Base-by-base conservation (phyloP, 2,797 vertebrate species). In the Falco naumanni region DNA sequence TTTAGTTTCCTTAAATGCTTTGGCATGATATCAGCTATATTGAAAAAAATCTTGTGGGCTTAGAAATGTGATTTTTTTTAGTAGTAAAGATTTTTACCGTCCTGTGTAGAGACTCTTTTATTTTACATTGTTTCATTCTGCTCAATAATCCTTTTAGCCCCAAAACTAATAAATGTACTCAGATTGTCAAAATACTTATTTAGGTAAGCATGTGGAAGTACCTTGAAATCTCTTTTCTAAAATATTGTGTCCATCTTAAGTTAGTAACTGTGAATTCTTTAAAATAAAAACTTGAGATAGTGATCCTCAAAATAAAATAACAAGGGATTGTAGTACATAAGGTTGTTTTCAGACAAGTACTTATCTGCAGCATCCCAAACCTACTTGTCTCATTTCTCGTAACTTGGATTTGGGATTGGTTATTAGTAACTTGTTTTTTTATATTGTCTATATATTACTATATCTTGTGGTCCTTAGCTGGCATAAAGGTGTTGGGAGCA, bases 1-100 rank as follows among this genome's bases (percentile, higher is more conserved):
- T 94, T 95, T 84, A 88, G 51, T 79, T 90, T 84, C 85, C 25
- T 94, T 89, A 82, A 90, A 60, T 87, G 86, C 29, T 95, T 94
- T 87, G 78, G n/a, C 60, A 69, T 94, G 60, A 60, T 51, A 91
- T 72, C 50, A 34, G 31, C 9, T 53, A 19, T 20, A 16, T n/a
- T 91, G 45, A 80, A 75, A 51, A 59, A 51, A 63, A 7, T 28
- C 47, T 82, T 81, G 5, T 61, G 71, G 34, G 33, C 50, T 33
- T 76, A 65, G 59, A 79, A 93, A 87, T 68, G 26, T 60, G 28
- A 8, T 37, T 90, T 93, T 69, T 53, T 53, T 31, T 47, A 41
- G 6, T 47, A 19, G 68, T 84, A 82, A 39, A 72, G 22, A 48
- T 34, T 60, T 41, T n/a, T 37, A 74, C 37, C 13, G 33, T 85